Conservation (phyloP, 2,797 vertebrate genomes). For the Cuniculus paca region DNA sequence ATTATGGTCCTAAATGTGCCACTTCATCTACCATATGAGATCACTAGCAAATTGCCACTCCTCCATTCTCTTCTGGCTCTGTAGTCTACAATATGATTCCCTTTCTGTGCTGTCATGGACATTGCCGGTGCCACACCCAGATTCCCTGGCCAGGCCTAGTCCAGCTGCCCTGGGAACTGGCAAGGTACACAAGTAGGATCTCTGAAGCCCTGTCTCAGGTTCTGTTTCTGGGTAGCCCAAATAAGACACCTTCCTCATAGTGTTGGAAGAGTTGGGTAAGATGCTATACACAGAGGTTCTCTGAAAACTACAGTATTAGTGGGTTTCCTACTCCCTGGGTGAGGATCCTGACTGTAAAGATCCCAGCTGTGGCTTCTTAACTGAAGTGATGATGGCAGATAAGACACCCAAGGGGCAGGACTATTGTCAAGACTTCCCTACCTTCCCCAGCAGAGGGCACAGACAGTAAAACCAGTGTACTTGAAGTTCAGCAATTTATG, state of each 20-base stretch:
- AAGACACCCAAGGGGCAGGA: background rate
- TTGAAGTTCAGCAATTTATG: slow-evolving; percentile 24
- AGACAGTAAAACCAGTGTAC: background rate
- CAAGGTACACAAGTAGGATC: background rate
- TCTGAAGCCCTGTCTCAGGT: background rate
- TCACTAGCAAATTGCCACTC: background rate
- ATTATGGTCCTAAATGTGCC: background rate
- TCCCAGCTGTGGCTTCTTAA: slow-evolving; percentile 21
- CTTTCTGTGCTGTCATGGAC: background rate
- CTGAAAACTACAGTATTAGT: background rate
- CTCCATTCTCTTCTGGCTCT: background rate
- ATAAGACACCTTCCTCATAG: background rate
- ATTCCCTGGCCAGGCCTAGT: background rate
- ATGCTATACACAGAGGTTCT: background rate
- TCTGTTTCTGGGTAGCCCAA: background rate
- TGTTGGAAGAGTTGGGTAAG: background rate
- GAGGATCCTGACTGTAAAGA: background rate
- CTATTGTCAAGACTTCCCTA: background rate
- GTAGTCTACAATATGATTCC: no score
- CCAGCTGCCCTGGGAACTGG: background rate
- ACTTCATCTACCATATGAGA: background rate
- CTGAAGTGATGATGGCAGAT: background rate
- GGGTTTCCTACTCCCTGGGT: background rate
- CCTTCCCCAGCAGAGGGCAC: background rate
- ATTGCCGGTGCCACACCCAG: background rate